Evolutionary conservation across 2,888 invertebrate genomes (phyloP).

Genomic region (Galerucella nymphaeae): DNA sequence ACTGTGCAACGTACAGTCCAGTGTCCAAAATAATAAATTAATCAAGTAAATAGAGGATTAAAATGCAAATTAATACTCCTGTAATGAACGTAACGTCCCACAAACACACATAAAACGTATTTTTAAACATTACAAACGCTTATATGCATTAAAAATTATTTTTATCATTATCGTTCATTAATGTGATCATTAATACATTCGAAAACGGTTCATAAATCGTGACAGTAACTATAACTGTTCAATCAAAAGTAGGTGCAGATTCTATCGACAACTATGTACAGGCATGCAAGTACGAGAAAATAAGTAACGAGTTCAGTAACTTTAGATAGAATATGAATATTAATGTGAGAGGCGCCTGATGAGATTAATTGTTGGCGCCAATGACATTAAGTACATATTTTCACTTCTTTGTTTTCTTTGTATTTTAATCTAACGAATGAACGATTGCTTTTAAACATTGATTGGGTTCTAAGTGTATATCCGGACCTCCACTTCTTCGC

Average conservation of each 20-base stretch:
- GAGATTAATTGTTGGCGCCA: background rate
- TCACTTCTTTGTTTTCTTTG: too few species aligned
- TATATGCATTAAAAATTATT: background rate
- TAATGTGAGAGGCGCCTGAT: background rate
- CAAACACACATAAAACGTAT: background rate
- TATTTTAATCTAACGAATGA: too few species aligned
- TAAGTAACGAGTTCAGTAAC: constrained; percentile 5
- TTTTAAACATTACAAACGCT: background rate
- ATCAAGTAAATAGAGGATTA: too few species aligned
- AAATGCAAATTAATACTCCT: too few species aligned
- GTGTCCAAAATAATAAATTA: too few species aligned
- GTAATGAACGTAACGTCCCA: background rate
- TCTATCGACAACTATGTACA: background rate
- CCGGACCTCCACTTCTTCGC: too few species aligned
- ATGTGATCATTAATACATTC: background rate
- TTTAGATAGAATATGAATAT: background rate
- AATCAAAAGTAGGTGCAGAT: constrained; percentile 1
- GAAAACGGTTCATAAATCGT: background rate
- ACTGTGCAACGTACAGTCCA: too few species aligned
- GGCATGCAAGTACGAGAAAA: background rate
- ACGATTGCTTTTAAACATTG: too few species aligned
- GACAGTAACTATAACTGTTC: background rate
- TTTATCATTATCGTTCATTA: background rate
- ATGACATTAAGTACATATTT: too few species aligned
- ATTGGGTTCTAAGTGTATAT: too few species aligned